Base-by-base conservation (phyloP, 2,113 vertebrate genomes). In the Dicentrarchus labrax region DNA sequence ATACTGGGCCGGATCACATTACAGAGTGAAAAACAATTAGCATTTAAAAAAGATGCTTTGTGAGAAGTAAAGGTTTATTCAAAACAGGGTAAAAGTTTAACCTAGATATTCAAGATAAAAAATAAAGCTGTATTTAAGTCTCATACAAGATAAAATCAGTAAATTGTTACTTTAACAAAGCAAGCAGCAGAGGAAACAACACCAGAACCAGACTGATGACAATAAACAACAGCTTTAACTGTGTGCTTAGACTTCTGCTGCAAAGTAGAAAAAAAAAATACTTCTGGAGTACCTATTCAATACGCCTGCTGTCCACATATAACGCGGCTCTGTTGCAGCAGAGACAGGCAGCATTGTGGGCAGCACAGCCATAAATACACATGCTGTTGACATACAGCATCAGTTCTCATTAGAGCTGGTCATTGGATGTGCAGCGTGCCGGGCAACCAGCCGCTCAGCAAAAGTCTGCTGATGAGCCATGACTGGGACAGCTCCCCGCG, bases 391-490 rank as follows among this genome's bases (percentile, higher is more conserved):
- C 80, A 72, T 62, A 53, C 76, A 74, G 83, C 88, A 85, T 85
- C 82, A 54, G 72, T 69, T 90, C 89, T 87, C 83, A 90, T 90
- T 90, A 89, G 53, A 65, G 72, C 70, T 8, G 72, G 19, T 75
- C 87, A 80, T 38, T 86, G 71, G 78, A 74, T 47, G 84, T 64
- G 76, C 84, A 74, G 77, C 4, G 70, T 76, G 79, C 78, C 61
- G 62, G 79, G 53, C 60, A 73, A 83, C 38, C 67, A 39, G 80
- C 83, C 53, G 68, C 67, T 83, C 86, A 77, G 88, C 76, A 85
- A 62, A 30, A 86, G 62, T 79, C 65, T 78, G 84, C 82, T 90
- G 86, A 89, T 83, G 80, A 83, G 71, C 75, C 82, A 36, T 66
- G 84, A 89, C 68, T 22, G 62, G 61, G 65, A 17, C 6, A 9